Base-by-base conservation (phyloP, 2,888 invertebrate species). In the Heliconius cydno region DNA sequence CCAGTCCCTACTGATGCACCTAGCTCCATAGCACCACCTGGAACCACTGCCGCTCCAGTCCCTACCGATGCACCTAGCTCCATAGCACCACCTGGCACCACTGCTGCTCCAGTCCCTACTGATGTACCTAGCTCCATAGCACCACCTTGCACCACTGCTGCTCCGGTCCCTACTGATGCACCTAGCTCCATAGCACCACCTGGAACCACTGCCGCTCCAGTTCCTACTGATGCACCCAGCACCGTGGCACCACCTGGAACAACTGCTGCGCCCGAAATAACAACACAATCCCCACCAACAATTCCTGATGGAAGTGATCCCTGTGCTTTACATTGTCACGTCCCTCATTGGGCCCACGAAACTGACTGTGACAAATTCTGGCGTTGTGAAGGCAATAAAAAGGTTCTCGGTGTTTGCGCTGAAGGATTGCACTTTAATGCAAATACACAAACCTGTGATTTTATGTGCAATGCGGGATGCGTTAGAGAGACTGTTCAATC, bases 311-410 rank as follows among this genome's bases (percentile, higher is more conserved):
- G 82, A 41, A 76, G 78, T 66, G 81, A 85, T 38, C 88, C 79
- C 84, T 94, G 94, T 82, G 77, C 81, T 38, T 81, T 86, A 0
- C 81, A 82, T 15, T 94, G 94, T 86, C 90, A 94, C 80, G 83
- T 90, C 3, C 85, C 87, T 0, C 91, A 92, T 0, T 94, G 94
- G 93, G 87, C 90, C 0, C 92, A 94, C 72, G 89, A 87, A 5
- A 87, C 84, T 0, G 91, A 92, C 34, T 94, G 94, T 67, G 92
- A 94, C 82, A 94, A 94, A 74, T 94, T 87, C 88, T 94, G 91
- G 90, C 81, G 86, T 0, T 95, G 94, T 73, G 85, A 89, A 5
- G 91, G 90, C 0, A 77, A 86, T 0, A 79, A 80, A 0, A 84
- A 88, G 2, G 84, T 87, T 25, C 52, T 92, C 38, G 85, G 86